Conservation (phyloP, 2,113 vertebrate genomes). For the Ursus arctos region DNA sequence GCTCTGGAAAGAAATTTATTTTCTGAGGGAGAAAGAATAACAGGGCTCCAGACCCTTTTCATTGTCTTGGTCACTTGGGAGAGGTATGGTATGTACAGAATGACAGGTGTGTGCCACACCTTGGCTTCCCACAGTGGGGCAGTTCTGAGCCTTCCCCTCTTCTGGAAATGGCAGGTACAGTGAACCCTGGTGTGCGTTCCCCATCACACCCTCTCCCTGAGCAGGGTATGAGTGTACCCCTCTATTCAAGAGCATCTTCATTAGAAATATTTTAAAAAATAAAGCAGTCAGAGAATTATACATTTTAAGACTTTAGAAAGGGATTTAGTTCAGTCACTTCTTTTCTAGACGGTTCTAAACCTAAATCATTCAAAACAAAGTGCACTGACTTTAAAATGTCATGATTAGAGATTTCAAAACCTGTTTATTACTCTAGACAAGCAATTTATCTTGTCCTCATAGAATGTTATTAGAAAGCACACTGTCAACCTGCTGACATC, state of each 20-base stretch:
- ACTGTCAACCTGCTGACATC: not conserved
- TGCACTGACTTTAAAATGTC: conserved; percentile 22
- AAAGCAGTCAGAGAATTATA: conserved; percentile 10
- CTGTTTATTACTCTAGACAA: not conserved
- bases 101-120: not conserved
- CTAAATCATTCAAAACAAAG: conserved; percentile 42
- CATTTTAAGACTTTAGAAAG: conserved; percentile 38
- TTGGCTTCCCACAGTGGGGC: not conserved
- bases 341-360: conserved; percentile 42
- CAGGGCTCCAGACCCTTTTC: not conserved
- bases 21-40: not conserved
- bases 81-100: not conserved
- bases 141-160: not conserved
- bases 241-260: not conserved
- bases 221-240: not conserved
- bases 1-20: not conserved
- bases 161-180: not conserved
- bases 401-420: conserved; percentile 25
- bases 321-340: not conserved
- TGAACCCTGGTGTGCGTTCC: not conserved
- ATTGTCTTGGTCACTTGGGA: not conserved
- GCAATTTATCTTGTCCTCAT: not conserved
- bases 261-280: conserved; percentile 13
- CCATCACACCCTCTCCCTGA: not conserved
- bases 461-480: conserved; percentile 16